Conservation (phyloP, 2,113 vertebrate species). For the Rhineura floridana region DNA sequence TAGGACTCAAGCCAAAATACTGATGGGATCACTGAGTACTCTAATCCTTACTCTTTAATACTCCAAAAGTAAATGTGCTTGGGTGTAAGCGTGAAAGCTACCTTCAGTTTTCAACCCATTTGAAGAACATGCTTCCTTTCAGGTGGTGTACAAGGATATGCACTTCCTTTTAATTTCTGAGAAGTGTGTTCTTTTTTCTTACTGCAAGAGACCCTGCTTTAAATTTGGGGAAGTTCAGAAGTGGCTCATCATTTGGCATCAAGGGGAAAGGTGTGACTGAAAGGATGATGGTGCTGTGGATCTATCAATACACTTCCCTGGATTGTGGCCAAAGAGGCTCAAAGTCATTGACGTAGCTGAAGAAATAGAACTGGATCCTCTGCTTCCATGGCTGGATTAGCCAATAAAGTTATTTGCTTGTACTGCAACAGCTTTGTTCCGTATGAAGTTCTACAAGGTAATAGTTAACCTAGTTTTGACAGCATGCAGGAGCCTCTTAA, state of each 20-base stretch:
- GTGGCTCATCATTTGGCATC: not conserved
- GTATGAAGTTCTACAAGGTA: not conserved
- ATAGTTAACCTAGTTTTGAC: not conserved
- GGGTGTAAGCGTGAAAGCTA: not conserved
- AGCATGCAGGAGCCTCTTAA: not conserved
- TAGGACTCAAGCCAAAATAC: not conserved
- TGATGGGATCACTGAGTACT: not conserved
- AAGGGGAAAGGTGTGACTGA: not conserved
- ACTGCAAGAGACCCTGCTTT: not conserved
- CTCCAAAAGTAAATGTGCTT: too few relatives aligned
- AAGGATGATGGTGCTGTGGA: not conserved
- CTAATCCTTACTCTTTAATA: not conserved
- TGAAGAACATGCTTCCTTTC: not conserved
- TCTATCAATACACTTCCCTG: not conserved
- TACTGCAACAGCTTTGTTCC: not conserved
- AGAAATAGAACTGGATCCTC: not conserved
- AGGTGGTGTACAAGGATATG: not conserved
- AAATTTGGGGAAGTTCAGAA: not conserved
- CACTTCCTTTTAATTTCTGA: not conserved
- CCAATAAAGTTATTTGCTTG: not conserved
- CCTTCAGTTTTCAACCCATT: not conserved
- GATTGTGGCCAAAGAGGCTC: not conserved
- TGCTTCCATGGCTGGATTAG: not conserved
- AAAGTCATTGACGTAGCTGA: not conserved
- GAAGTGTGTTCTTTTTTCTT: not conserved